Conservation (phyloP, 1,140 invertebrate species). For the Paraescarpia echinospica region DNA sequence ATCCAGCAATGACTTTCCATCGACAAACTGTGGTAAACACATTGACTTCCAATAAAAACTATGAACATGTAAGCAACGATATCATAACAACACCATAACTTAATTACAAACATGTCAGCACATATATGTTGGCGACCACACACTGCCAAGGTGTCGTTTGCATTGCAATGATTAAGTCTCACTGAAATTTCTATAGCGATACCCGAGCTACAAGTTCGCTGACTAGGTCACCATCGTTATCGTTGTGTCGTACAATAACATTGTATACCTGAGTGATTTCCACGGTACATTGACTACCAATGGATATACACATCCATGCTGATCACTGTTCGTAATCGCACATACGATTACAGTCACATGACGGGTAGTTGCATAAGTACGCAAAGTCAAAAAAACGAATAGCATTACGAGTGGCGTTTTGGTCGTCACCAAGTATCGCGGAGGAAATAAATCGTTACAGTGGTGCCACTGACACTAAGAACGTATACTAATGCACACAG, state of each 20-base stretch:
- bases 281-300: neutral
- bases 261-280: neutral
- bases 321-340: neutral
- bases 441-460: no score
- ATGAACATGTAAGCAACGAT: neutral
- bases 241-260: neutral
- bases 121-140: neutral
- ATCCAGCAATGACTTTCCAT: neutral
- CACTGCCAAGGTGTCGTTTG: neutral
- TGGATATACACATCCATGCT: no score
- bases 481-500: no score
- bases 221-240: neutral
- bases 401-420: no score
- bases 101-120: neutral
- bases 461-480: no score
- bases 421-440: no score
- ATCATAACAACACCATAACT: constrained; percentile 3
- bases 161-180: neutral
- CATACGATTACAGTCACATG: neutral
- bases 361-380: no score
- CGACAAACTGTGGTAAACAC: neutral
- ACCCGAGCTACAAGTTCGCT: neutral
- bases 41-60: neutral
- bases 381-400: no score
- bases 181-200: neutral